phyloP scores from a whole-genome alignment of 2,888 invertebrate species.

The Drosophila kanekoi region DNA sequence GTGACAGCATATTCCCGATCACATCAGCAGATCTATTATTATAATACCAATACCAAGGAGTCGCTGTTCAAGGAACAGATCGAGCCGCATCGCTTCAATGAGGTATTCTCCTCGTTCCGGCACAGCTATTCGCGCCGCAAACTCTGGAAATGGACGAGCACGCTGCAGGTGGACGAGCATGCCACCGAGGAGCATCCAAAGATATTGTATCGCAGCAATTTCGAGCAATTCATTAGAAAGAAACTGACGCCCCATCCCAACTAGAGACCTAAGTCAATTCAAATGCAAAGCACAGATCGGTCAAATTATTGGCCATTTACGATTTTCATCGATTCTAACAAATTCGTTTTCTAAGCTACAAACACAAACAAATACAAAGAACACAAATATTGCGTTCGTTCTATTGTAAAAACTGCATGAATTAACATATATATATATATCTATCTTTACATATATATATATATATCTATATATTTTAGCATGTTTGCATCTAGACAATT shows the following conservation, averaged over 20 bases:
- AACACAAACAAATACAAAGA: too few relatives aligned
- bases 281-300: constrained; percentile 1
- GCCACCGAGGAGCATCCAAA: constrained; percentile 62
- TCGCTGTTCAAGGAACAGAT: constrained; percentile 70
- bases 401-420: neutral
- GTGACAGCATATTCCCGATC: constrained; percentile 76
- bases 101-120: constrained; percentile 82
- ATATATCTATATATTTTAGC: neutral
- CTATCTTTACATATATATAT: constrained; percentile 2
- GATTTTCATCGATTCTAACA: too few relatives aligned
- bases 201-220: constrained; percentile 77
- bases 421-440: constrained; percentile 1
- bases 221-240: constrained; percentile 65
- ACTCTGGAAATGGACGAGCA: constrained; percentile 84
- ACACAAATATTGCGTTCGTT: too few relatives aligned
- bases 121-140: constrained; percentile 77
- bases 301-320: too few relatives aligned
- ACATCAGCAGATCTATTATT: constrained; percentile 78
- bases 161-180: constrained; percentile 81
- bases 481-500: constrained; percentile 2
- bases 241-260: constrained; percentile 45
- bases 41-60: constrained; percentile 58
- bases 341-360: too few relatives aligned
- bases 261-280: constrained; percentile 26
- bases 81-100: constrained; percentile 42